A percentile compares a stretch with the other conserved stretches of the same genome.
Evolutionary conservation across 2,888 invertebrate species (phyloP).

Genomic region (Nycteola revayana): DNA sequence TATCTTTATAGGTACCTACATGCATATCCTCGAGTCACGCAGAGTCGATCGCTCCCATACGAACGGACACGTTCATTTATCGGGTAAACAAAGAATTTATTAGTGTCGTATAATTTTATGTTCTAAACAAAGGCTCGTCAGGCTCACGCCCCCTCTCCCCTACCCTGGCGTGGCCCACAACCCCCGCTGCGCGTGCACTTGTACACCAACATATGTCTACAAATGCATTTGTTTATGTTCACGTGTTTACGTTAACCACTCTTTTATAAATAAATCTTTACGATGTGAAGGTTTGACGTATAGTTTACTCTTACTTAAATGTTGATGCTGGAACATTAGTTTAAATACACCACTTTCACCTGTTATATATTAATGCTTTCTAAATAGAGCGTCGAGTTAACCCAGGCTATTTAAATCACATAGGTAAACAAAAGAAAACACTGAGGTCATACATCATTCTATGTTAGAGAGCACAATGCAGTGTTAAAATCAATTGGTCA

Average conservation of each 20-base stretch:
- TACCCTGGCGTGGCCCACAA: slow-evolving; percentile 23
- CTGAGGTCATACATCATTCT: slow-evolving; percentile 43
- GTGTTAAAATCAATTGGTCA: slow-evolving; percentile 77
- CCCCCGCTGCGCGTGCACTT: slow-evolving; percentile 68
- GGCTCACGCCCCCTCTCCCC: slow-evolving; percentile 31
- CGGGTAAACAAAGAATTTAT: slow-evolving; percentile 79
- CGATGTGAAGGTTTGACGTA: slow-evolving; percentile 48
- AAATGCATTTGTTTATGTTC: slow-evolving; percentile 70
- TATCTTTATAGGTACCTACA: slow-evolving; percentile 26
- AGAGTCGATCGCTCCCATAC: slow-evolving; percentile 52
- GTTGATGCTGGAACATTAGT: slow-evolving; percentile 23
- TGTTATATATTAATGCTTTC: slow-evolving; percentile 21
- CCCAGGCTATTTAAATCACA: slow-evolving; percentile 29
- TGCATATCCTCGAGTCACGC: slow-evolving; percentile 44
- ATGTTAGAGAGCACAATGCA: slow-evolving; percentile 47
- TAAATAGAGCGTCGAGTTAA: no score
- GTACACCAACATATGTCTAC: slow-evolving; percentile 66
- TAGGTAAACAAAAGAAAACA: slow-evolving; percentile 45
- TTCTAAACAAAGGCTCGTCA: slow-evolving; percentile 77
- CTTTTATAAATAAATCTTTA: slow-evolving; percentile 57
- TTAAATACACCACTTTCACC: slow-evolving; percentile 19
- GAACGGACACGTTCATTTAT: slow-evolving; percentile 67
- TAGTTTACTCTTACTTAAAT: slow-evolving; percentile 35
- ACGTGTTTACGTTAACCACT: slow-evolving; percentile 62
- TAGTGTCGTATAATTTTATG: slow-evolving; percentile 80